These are phyloP conservation scores for Heterodera carotae DNA, from an alignment of 1,140 invertebrate genomes.

Conservation along the genomic window DNA sequence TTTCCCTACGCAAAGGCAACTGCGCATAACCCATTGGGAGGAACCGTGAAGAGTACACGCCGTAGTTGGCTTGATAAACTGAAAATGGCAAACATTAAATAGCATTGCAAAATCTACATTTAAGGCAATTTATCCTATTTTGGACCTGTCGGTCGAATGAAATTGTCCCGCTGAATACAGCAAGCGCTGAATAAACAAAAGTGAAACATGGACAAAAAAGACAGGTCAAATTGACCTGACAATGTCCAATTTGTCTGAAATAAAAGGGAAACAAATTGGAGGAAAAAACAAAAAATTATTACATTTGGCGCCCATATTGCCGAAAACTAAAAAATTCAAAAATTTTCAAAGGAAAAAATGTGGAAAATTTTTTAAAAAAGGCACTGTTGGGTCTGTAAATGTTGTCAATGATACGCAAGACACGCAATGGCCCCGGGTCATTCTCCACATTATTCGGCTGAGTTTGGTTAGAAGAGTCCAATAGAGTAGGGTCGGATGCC, in stretches of 20 bases:
- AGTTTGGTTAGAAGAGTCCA: background rate
- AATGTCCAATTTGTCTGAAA: conserved; percentile 29
- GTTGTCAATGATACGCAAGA: conserved; percentile 3
- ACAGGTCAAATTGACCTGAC: conserved; percentile 13
- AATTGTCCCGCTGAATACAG: conserved; percentile 22
- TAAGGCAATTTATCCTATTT: background rate
- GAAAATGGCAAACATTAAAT: background rate
- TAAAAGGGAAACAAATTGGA: conserved; percentile 7
- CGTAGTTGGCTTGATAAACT: background rate
- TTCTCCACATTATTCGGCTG: background rate
- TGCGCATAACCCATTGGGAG: background rate
- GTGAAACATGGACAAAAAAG: background rate
- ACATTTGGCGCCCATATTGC: conserved; percentile 15
- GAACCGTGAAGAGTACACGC: background rate
- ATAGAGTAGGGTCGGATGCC: background rate
- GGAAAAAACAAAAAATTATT: conserved; percentile 2
- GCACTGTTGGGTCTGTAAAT: conserved; percentile 17
- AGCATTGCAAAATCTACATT: background rate
- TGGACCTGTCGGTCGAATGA: conserved; percentile 24
- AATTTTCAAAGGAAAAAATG: background rate
- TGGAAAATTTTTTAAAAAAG: no score
- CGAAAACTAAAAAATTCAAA: conserved; percentile 13
- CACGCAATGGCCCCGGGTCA: background rate
- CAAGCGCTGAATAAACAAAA: conserved; percentile 6
- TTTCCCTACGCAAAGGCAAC: background rate